These are phyloP conservation scores for Nylanderia fulva DNA, from an alignment of 1,140 invertebrate genomes.

Conservation along the genomic window DNA sequence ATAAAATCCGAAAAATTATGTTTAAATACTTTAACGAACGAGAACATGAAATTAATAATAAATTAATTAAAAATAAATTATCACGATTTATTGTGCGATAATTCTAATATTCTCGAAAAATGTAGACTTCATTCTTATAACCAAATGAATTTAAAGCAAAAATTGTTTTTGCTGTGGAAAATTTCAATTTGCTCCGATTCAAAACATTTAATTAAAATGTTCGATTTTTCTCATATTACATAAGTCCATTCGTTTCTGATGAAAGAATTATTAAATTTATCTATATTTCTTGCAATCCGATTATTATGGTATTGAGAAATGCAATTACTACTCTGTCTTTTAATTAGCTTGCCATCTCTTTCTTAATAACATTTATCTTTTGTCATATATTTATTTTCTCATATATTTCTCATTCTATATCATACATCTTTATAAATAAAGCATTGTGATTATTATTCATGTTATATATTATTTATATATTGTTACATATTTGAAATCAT, in stretches of 20 bases:
- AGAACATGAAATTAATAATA: too few species aligned
- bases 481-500: not conserved
- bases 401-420: too few species aligned
- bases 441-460: not conserved
- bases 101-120: conserved; percentile 31
- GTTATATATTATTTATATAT: not conserved
- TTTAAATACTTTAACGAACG: conserved; percentile 1
- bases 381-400: not conserved
- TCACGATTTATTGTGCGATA: conserved; percentile 5
- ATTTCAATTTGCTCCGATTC: conserved; percentile 14
- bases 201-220: conserved; percentile 26
- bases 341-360: conserved; percentile 9
- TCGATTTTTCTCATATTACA: conserved; percentile 36
- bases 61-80: too few species aligned
- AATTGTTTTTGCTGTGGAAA: not conserved
- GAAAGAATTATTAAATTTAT: conserved; percentile 17
- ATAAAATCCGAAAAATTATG: not conserved
- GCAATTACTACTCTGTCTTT: conserved; percentile 28
- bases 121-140: conserved; percentile 5
- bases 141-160: conserved; percentile 21
- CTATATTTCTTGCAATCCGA: conserved; percentile 43
- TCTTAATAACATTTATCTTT: conserved; percentile 5
- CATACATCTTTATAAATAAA: not conserved
- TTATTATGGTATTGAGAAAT: conserved; percentile 38
- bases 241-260: not conserved